Conservation (phyloP, 35 echinoderm and acorn worm genomes). For the Apostichopus japonicus region DNA sequence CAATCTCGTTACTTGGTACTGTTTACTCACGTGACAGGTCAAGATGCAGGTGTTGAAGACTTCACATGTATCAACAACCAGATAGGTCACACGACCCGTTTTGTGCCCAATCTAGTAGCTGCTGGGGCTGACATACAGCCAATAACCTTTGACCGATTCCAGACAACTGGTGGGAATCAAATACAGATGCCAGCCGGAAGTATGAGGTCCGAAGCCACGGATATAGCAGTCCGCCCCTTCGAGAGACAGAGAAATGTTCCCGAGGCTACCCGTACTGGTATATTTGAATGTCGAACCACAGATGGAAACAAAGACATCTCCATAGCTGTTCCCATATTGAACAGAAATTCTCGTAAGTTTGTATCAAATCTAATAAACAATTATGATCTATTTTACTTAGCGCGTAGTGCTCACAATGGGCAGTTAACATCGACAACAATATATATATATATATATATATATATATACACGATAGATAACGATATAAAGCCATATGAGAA, state of each 20-base stretch:
- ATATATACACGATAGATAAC: too few relatives aligned
- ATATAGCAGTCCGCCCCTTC: not conserved
- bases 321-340: not conserved
- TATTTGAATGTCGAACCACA: not conserved
- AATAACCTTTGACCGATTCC: not conserved
- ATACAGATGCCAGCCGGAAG: not conserved
- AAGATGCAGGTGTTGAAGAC: not conserved
- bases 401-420: too few relatives aligned
- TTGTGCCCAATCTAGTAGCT: not conserved
- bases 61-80: conserved; percentile 27
- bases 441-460: too few relatives aligned
- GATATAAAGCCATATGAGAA: too few relatives aligned
- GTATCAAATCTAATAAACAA: not conserved
- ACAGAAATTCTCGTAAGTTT: not conserved
- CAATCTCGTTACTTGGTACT: too few relatives aligned
- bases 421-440: too few relatives aligned
- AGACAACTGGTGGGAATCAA: conserved; percentile 11
- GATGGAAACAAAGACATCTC: not conserved
- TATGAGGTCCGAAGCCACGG: not conserved
- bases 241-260: not conserved
- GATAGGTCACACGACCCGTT: not conserved
- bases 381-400: too few relatives aligned
- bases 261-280: not conserved
- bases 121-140: not conserved
- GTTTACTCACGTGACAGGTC: not conserved